phyloP scores from a whole-genome alignment of 2,888 invertebrate genomes.

The Philereme vetulata region DNA sequence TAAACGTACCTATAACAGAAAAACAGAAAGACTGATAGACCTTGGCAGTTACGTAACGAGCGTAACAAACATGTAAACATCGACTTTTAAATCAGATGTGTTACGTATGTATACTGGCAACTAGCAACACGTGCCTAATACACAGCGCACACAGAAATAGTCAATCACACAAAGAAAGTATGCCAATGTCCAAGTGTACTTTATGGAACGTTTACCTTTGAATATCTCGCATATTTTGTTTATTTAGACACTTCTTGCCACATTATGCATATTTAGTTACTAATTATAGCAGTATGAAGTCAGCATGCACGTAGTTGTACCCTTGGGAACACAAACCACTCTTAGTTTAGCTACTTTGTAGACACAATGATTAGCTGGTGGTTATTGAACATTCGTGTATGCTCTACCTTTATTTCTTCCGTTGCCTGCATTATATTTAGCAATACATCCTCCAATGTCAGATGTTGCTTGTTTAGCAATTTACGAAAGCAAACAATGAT shows the following conservation, averaged over 20 bases:
- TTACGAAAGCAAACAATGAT: slow-evolving; percentile 53
- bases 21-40: slow-evolving; percentile 23
- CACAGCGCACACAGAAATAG: slow-evolving; percentile 30
- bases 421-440: slow-evolving; percentile 49
- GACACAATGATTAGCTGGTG: slow-evolving; percentile 53
- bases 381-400: slow-evolving; percentile 43
- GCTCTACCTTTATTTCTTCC: slow-evolving; percentile 50
- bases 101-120: slow-evolving; percentile 31
- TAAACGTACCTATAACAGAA: slow-evolving; percentile 25
- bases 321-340: slow-evolving; percentile 65
- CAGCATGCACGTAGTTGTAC: slow-evolving; percentile 70
- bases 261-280: slow-evolving; percentile 59
- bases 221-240: slow-evolving; percentile 56
- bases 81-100: slow-evolving; percentile 33
- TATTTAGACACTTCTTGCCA: slow-evolving; percentile 64
- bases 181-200: slow-evolving; percentile 42
- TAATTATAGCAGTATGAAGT: slow-evolving; percentile 70
- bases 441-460: slow-evolving; percentile 55
- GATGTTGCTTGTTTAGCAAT: slow-evolving; percentile 55
- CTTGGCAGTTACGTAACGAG: slow-evolving; percentile 36
- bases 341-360: slow-evolving; percentile 63
- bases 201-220: slow-evolving; percentile 59
- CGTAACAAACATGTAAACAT: slow-evolving; percentile 33
- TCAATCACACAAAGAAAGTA: slow-evolving; percentile 36
- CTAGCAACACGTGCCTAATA: slow-evolving; percentile 26